A percentile compares a stretch with the other conserved stretches of the same genome.
These are phyloP conservation scores for Eupithecia pulchellata DNA, from an alignment of 2,888 invertebrate genomes.

Conservation along the genomic window DNA sequence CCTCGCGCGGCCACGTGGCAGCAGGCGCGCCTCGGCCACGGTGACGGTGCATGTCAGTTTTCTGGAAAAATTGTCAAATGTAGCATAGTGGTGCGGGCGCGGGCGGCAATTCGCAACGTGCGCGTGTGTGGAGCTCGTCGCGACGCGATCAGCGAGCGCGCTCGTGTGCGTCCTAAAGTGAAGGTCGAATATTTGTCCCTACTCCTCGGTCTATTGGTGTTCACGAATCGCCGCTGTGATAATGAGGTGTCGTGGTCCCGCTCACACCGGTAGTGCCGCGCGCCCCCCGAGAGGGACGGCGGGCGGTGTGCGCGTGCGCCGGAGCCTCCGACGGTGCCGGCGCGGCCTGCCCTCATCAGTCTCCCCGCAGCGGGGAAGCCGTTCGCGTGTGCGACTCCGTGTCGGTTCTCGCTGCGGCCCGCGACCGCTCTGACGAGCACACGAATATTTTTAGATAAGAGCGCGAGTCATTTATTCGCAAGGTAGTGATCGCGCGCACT, in stretches of 20 bases:
- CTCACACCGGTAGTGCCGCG: constrained; percentile 60
- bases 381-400: constrained; percentile 80
- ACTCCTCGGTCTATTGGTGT: constrained; percentile 85
- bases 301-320: constrained; percentile 76
- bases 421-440: constrained; percentile 71
- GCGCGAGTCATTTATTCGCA: constrained; percentile 83
- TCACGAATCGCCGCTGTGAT: constrained; percentile 83
- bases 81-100: constrained; percentile 69
- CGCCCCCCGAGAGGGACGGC: constrained; percentile 71
- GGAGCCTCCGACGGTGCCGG: constrained; percentile 81
- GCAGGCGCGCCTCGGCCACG: constrained; percentile 67
- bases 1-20: constrained; percentile 67
- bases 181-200: constrained; percentile 85
- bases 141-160: constrained; percentile 66
- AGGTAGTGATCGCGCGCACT: constrained; percentile 82
- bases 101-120: constrained; percentile 69
- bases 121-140: constrained; percentile 69
- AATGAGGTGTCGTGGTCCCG: constrained; percentile 76
- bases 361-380: constrained; percentile 84
- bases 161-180: constrained; percentile 81
- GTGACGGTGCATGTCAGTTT: constrained; percentile 79
- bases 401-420: constrained; percentile 66
- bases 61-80: constrained; percentile 85
- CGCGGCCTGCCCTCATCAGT: constrained; percentile 84
- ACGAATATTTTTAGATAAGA: constrained; percentile 85